These are phyloP conservation scores for Corythaixoides concolor DNA, from an alignment of 2,113 vertebrate genomes.

Conservation along the genomic window DNA sequence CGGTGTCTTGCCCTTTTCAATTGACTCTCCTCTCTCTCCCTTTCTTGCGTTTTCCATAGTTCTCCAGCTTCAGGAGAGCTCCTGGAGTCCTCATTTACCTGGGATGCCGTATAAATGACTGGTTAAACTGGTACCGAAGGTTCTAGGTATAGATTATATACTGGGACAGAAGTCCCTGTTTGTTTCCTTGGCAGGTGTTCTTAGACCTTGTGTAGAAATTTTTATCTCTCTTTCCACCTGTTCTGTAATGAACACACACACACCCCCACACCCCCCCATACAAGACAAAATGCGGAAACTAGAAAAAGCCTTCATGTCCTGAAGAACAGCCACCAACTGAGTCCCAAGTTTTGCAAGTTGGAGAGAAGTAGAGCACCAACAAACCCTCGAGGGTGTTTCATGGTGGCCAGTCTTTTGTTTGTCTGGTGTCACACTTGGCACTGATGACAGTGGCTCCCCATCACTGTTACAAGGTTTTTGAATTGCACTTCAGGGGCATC, in stretches of 20 bases:
- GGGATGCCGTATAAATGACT: background rate
- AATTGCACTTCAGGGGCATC: background rate
- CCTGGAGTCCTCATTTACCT: background rate
- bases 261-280: accelerated
- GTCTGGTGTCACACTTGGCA: background rate
- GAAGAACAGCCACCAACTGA: background rate
- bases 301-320: background rate
- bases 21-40: background rate
- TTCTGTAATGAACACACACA: background rate
- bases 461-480: background rate
- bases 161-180: background rate
- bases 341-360: background rate
- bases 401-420: background rate
- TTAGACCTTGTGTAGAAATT: background rate
- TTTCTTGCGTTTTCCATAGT: background rate
- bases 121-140: background rate
- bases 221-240: background rate
- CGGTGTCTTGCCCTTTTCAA: background rate
- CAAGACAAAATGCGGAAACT: background rate
- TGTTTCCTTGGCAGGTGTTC: background rate
- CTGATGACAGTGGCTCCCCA: background rate
- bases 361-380: background rate
- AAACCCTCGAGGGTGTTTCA: accelerated
- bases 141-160: background rate
- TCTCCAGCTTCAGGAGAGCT: background rate